Evolutionary conservation across 2,888 invertebrate species (phyloP).

Genomic region (Parapristionchus giblindavisi): DNA sequence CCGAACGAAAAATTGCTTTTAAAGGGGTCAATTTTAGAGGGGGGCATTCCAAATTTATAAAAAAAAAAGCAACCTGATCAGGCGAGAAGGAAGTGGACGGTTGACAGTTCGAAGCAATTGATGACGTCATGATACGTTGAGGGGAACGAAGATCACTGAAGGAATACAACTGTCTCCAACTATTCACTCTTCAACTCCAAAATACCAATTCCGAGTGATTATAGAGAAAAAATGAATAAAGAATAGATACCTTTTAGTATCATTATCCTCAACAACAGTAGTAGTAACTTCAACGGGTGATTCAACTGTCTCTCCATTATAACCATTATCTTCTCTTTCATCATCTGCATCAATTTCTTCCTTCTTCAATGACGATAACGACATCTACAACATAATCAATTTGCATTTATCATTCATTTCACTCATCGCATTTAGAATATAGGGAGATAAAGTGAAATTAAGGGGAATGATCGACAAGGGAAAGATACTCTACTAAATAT

Average conservation of each 20-base stretch:
- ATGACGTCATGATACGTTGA: slow-evolving; percentile 17
- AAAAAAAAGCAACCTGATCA: slow-evolving; percentile 8
- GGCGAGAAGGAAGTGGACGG: slow-evolving; percentile 23
- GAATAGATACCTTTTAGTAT: slow-evolving; percentile 10
- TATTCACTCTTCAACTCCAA: not conserved
- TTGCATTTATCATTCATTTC: too few relatives aligned
- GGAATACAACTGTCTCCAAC: not conserved
- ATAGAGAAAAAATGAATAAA: not conserved
- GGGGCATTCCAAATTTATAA: too few relatives aligned
- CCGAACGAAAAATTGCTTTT: not conserved
- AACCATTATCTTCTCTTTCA: not conserved
- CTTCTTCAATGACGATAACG: too few relatives aligned
- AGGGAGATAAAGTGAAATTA: too few relatives aligned
- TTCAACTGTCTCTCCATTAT: not conserved
- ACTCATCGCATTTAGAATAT: too few relatives aligned
- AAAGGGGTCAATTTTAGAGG: too few relatives aligned
- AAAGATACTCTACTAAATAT: too few relatives aligned
- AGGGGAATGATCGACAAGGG: too few relatives aligned
- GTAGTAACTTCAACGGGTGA: slow-evolving; percentile 30
- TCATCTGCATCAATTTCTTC: not conserved
- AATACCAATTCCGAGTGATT: not conserved
- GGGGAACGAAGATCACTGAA: slow-evolving; percentile 7
- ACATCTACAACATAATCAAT: too few relatives aligned
- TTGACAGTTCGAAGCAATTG: slow-evolving; percentile 1
- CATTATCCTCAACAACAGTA: slow-evolving; percentile 9